phyloP scores from a whole-genome alignment of 2,888 invertebrate species.

The Polyommatus icarus region DNA sequence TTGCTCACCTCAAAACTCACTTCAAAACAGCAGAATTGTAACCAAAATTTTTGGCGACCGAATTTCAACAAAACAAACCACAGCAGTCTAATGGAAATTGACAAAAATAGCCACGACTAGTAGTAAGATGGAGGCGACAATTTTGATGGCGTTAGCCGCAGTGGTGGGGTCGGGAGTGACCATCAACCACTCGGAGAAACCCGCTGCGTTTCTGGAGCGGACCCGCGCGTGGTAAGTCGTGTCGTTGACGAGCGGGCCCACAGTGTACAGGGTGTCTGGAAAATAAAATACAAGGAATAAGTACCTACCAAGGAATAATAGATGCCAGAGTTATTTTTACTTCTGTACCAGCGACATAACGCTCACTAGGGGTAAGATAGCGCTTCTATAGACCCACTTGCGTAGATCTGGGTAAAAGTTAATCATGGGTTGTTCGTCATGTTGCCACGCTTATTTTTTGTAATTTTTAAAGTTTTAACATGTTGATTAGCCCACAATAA shows the following conservation, averaged over 20 bases:
- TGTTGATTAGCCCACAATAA: too few relatives aligned
- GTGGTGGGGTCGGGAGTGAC: slow-evolving; percentile 50
- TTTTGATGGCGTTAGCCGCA: slow-evolving; percentile 46
- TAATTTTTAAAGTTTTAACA: too few relatives aligned
- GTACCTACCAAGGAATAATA: too few relatives aligned
- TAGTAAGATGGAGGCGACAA: slow-evolving; percentile 45
- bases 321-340: too few relatives aligned
- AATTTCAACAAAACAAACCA: background rate
- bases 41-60: background rate
- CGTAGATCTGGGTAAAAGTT: background rate
- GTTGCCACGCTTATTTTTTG: too few relatives aligned
- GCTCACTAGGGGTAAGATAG: background rate
- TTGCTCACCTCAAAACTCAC: too few relatives aligned
- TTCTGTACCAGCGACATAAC: background rate
- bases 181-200: slow-evolving; percentile 64
- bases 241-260: slow-evolving; percentile 56
- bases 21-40: background rate
- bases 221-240: slow-evolving; percentile 64
- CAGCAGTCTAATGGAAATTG: slow-evolving; percentile 40
- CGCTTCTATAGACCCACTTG: background rate
- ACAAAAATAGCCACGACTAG: slow-evolving; percentile 46
- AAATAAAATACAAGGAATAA: slow-evolving; percentile 34
- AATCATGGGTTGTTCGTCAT: background rate
- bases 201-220: slow-evolving; percentile 63
- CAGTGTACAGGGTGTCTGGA: slow-evolving; percentile 58